Evolutionary conservation across 92 coral and sea anemone species (phyloP).

Genomic region (Porites cylindrica): DNA sequence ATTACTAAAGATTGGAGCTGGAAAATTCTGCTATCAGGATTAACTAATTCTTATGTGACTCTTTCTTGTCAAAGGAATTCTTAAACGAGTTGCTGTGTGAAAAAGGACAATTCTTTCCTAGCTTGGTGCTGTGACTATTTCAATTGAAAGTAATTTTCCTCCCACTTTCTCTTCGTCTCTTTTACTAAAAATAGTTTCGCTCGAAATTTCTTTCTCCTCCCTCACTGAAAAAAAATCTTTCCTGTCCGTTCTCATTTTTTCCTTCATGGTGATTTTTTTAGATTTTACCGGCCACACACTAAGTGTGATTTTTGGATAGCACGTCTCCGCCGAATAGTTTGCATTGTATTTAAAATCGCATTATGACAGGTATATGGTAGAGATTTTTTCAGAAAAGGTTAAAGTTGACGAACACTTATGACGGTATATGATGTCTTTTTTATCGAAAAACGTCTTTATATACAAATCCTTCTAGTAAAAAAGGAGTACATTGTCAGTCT

Average conservation of each 20-base stretch:
- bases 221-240: neutral
- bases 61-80: no score
- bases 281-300: constrained; percentile 11
- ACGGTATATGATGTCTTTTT: no score
- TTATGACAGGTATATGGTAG: neutral
- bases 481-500: neutral
- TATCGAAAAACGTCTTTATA: neutral
- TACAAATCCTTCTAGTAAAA: neutral
- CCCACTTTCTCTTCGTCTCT: no score
- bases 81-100: no score
- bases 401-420: no score
- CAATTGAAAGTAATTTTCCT: no score
- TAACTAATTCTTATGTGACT: no score
- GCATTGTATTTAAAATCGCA: neutral
- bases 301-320: neutral
- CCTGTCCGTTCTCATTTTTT: neutral
- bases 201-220: neutral
- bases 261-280: neutral
- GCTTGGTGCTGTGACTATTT: no score
- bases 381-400: neutral
- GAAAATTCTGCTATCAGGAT: no score
- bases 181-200: neutral
- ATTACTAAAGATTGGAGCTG: no score
- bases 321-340: neutral
- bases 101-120: no score